Evolutionary conservation across 1,140 invertebrate genomes (phyloP).

Genomic region (Magallana ariakensis): DNA sequence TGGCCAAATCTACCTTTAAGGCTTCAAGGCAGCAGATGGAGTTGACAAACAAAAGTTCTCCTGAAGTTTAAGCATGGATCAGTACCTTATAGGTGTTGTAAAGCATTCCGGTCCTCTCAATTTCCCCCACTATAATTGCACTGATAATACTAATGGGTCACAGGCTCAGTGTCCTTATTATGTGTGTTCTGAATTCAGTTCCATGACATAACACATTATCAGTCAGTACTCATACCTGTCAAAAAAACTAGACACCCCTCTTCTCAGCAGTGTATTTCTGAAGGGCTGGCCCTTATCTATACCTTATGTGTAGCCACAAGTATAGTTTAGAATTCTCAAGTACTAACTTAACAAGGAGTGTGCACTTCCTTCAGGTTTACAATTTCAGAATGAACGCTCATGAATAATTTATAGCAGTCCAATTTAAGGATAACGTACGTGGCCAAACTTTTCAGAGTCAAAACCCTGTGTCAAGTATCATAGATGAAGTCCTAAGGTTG

Average conservation of each 20-base stretch:
- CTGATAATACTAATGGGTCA: neutral
- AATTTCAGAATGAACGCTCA: neutral
- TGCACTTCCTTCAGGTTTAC: constrained; percentile 8
- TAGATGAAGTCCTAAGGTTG: neutral
- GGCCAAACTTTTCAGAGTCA: neutral
- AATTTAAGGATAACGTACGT: neutral
- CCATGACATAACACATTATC: constrained; percentile 8
- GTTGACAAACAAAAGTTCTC: neutral
- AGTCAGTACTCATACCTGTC: neutral
- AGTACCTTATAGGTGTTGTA: neutral
- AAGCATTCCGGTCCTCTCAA: neutral
- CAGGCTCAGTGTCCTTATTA: neutral
- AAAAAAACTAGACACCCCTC: neutral
- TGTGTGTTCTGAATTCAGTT: neutral
- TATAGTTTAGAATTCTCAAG: constrained; percentile 21
- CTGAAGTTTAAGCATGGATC: neutral
- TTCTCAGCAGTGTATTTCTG: neutral
- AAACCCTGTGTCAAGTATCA: neutral
- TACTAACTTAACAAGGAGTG: constrained; percentile 18
- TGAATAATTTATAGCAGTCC: constrained; percentile 34
- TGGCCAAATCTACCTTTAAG: neutral
- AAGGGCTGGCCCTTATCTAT: neutral
- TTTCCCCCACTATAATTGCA: neutral
- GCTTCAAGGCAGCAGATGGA: neutral
- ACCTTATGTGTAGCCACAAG: neutral